A percentile compares a stretch with the other conserved stretches of the same genome.
Conservation (phyloP, 2,888 invertebrate species). For the Scelioninae gen. 2 region DNA sequence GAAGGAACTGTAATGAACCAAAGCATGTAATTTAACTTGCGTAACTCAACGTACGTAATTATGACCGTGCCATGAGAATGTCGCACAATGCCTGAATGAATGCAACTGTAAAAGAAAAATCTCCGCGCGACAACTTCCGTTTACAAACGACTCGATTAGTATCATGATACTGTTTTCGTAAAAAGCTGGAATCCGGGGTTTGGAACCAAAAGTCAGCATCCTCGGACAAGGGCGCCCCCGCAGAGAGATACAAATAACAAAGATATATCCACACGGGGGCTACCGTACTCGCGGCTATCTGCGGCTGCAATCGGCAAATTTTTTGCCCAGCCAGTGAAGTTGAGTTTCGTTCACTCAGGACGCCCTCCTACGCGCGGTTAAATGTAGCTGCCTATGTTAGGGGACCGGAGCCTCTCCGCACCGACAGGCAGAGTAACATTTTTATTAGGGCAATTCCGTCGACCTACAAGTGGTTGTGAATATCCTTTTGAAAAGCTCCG, state of each 20-base stretch:
- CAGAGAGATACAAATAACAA: conserved; percentile 71
- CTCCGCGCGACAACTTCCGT: conserved; percentile 49
- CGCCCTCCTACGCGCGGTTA: conserved; percentile 54
- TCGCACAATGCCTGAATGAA: conserved; percentile 2
- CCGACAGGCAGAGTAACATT: conserved; percentile 68
- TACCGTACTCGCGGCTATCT: conserved; percentile 70
- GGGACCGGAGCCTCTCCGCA: conserved; percentile 44
- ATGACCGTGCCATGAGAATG: not conserved
- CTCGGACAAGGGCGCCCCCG: conserved; percentile 66
- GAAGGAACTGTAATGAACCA: too few relatives aligned
- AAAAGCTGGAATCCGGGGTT: conserved; percentile 35
- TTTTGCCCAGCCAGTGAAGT: conserved; percentile 50
- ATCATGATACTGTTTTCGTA: conserved; percentile 25
- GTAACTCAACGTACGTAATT: too few relatives aligned
- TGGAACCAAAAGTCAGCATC: conserved; percentile 59
- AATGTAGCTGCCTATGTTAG: conserved; percentile 50
- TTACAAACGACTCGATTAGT: conserved; percentile 42
- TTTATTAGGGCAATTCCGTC: conserved; percentile 73
- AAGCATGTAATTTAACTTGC: too few relatives aligned
- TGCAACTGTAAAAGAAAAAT: too few relatives aligned
- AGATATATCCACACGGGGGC: conserved; percentile 67
- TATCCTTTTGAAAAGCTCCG: conserved; percentile 58
- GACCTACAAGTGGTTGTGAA: conserved; percentile 69
- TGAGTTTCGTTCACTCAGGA: conserved; percentile 49
- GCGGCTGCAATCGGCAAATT: conserved; percentile 63